phyloP scores from a whole-genome alignment of 2,888 invertebrate genomes.

The Drosophila helvetica region DNA sequence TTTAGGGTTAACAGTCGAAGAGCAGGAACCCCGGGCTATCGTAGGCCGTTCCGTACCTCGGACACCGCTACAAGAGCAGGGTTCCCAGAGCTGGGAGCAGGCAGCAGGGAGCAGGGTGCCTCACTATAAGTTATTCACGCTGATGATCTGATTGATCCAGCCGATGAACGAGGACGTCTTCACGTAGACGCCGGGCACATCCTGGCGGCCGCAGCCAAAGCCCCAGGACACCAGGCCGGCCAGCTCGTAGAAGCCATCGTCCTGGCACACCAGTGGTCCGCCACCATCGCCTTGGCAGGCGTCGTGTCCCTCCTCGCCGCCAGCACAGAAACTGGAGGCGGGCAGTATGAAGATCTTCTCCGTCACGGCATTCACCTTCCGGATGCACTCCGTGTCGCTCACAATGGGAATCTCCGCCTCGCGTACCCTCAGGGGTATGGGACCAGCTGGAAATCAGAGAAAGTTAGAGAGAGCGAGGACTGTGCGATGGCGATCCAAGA shows the following conservation, averaged over 20 bases:
- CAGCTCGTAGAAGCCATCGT: slow-evolving; percentile 95
- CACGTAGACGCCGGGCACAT: slow-evolving; percentile 98
- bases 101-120: slow-evolving; percentile 12
- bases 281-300: slow-evolving; percentile 98
- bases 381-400: slow-evolving; percentile 95
- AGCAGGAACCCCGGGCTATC: slow-evolving; percentile 54
- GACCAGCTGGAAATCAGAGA: slow-evolving; percentile 87
- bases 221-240: slow-evolving; percentile 98
- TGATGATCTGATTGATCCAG: slow-evolving; percentile 98
- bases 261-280: slow-evolving; percentile 95
- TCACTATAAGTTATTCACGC: slow-evolving; percentile 93
- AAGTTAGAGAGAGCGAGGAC: background rate
- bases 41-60: slow-evolving; percentile 47
- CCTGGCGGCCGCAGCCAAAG: slow-evolving; percentile 95
- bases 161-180: slow-evolving; percentile 97
- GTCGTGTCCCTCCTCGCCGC: slow-evolving; percentile 96
- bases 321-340: slow-evolving; percentile 96
- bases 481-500: background rate
- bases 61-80: slow-evolving; percentile 67
- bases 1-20: slow-evolving; percentile 71
- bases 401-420: slow-evolving; percentile 97
- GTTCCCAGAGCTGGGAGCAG: slow-evolving; percentile 37
- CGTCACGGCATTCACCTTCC: slow-evolving; percentile 96
- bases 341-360: slow-evolving; percentile 97
- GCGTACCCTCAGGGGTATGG: slow-evolving; percentile 94